phyloP scores from a whole-genome alignment of 37 sponge, comb jelly and placozoan genomes.

The Hormiphora californensis region DNA sequence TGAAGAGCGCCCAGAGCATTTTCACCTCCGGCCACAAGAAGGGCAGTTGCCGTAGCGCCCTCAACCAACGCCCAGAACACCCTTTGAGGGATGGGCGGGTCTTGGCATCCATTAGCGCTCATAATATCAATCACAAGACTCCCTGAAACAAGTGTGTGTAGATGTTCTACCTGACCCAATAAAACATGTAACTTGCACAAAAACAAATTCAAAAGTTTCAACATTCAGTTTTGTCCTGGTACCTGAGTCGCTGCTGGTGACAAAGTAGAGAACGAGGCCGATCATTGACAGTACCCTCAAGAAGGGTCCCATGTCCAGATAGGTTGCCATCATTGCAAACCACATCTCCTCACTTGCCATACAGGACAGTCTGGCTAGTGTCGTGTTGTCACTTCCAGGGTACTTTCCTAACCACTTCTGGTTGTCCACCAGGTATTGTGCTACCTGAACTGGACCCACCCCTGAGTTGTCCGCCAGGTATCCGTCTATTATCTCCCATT shows the following conservation, averaged over 20 bases:
- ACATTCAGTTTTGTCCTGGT: too few species aligned
- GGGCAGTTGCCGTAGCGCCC: slow-evolving; percentile 34
- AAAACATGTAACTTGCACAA: too few species aligned
- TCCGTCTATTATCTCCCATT: not conserved
- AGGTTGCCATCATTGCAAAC: slow-evolving; percentile 17
- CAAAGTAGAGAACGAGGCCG: slow-evolving; percentile 23
- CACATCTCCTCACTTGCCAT: slow-evolving; percentile 52
- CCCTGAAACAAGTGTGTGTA: too few species aligned
- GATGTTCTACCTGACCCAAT: too few species aligned
- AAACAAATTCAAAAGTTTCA: too few species aligned
- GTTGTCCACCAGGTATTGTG: not conserved
- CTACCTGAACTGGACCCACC: not conserved
- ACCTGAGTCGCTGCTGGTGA: slow-evolving; percentile 36
- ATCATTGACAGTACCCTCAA: not conserved
- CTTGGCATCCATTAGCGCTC: slow-evolving; percentile 19
- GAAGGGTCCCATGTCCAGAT: slow-evolving; percentile 42
- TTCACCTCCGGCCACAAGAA: slow-evolving; percentile 10
- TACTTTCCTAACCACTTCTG: slow-evolving; percentile 32
- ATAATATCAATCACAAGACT: slow-evolving; percentile 50
- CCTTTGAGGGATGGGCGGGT: slow-evolving; percentile 17
- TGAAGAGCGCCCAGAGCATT: slow-evolving; percentile 17
- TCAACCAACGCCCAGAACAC: slow-evolving; percentile 47
- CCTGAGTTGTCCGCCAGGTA: not conserved
- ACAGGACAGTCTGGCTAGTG: not conserved
- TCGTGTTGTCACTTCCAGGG: not conserved